Evolutionary conservation across 2,797 vertebrate genomes (phyloP), one percentile per base, ranked within the genome.

Genomic region (Leptodactylus fallax): DNA sequence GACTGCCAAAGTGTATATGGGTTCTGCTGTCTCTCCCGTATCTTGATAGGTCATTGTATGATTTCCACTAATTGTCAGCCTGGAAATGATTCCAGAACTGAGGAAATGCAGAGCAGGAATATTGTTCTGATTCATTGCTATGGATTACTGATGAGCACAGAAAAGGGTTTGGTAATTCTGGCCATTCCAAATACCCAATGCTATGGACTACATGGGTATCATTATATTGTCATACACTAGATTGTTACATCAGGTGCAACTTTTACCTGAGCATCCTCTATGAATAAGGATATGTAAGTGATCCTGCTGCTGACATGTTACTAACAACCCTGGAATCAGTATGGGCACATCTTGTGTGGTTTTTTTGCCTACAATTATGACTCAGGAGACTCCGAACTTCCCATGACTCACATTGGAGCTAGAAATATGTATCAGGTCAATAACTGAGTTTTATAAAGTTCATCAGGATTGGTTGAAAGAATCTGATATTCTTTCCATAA

Each of bases 21-120:
- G 17, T 61, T 55, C 49, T 65, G 63, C 79, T 61, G 79, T 81
- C 27, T 51, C 60, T 81, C 79, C 79, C 79, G 23, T 16, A 0
- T 16, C 60, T 65, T 16, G 19, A n/a, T 63, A 61, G 45, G 16
- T 79, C 79, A 63, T 81, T 47, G 19, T 81, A 58, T 19, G 19
- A n/a, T 47, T 81, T 81, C 79, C 79, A 81, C 79, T n/a, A 23
- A 81, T 81, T 81, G 79, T 81, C 60, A 65, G 3, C 19, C 47
- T 55, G 63, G 7, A 69, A 55, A 49, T 83, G 23, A 55, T 83
- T 53, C 81, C 25, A 82, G 65, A 79, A 19, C 25, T 36, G 3
- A 58, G 55, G 78, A 79, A 79, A 79, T 25, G 9, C 25, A 36
- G 14, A 0, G 17, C 14, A 36, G 55, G 27, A 58, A 79, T 58